Base-by-base conservation (phyloP, 2,888 invertebrate species). In the Ceratothoa steindachneri region DNA sequence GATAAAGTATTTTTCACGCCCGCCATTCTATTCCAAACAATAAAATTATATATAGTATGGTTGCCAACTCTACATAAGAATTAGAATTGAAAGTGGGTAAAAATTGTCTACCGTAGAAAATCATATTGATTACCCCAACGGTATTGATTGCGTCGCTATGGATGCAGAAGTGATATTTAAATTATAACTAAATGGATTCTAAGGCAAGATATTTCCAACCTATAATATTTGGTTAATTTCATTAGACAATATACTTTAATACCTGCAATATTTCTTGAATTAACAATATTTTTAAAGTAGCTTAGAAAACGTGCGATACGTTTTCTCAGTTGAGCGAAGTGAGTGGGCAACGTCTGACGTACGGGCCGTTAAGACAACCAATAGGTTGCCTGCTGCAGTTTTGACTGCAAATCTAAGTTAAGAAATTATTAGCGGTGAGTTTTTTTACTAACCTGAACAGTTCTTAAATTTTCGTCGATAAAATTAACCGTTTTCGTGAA, bases 391-490 rank as follows among this genome's bases (percentile, higher is more conserved):
- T 75, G 72, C 75, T 75, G 72, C 69, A 52, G 67, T 53, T 30
- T 19, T 65, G 19, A 24, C 22, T 19, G 30, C 15, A 55, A 65
- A 7, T 24, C 30, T 24, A 1, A 4, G 1, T 2, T 30, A 27
- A 24, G 12, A 12, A 30, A 67, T n/a, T 22, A 19, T 19, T n/a
- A 28, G 51, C 51, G 66, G 75, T 69, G 41, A 64, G 71, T 70
- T 12, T 27, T 51, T 22, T 4, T 27, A 65, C 75, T 66, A 28
- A 73, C 75, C 78, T 75, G 78, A 30, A 75, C 64, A 30, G 75
- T 66, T 64, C 78, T 75, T 41, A 78, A 55, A 71, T 78, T 71
- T 28, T 73, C 71, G 65, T 78, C 75, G 19, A 78, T 60, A 31
- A 73, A 65, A 64, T 69, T 68, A 1, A 72, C 75, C 60, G 68